Conservation (phyloP, 2,113 vertebrate genomes). For the Formicarius rufipectus region DNA sequence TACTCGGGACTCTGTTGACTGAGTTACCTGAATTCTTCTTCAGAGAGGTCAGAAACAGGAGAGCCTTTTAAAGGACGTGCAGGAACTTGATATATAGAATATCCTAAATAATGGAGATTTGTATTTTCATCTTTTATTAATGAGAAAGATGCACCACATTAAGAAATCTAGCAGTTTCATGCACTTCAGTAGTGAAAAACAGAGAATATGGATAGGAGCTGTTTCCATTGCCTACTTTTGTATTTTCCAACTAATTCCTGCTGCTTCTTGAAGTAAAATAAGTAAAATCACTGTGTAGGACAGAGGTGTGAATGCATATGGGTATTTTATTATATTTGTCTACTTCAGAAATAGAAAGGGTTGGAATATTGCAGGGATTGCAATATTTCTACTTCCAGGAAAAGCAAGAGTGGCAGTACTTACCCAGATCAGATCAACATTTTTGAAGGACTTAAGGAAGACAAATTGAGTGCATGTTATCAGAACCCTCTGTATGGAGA, state of each 20-base stretch:
- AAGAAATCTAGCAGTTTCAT: background rate
- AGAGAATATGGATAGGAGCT: background rate
- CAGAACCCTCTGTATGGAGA: background rate
- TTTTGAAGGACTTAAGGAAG: background rate
- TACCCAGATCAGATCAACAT: background rate
- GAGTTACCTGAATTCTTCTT: background rate
- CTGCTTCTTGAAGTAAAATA: background rate
- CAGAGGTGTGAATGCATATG: background rate
- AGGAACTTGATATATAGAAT: background rate
- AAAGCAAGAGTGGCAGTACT: background rate
- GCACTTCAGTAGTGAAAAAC: background rate
- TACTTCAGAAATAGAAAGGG: background rate
- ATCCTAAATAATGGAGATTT: background rate
- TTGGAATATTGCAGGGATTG: background rate
- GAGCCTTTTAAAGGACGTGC: background rate
- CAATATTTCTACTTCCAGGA: background rate
- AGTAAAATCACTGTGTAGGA: background rate
- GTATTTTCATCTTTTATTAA: constrained; percentile 30
- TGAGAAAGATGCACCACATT: background rate
- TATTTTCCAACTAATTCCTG: background rate
- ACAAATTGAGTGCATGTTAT: background rate
- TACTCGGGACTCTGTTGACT: background rate
- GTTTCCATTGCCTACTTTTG: background rate
- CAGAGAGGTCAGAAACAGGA: background rate
- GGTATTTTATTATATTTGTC: background rate